Evolutionary conservation across 2,888 invertebrate genomes (phyloP).

Genomic region (Himalopsyche tibetana): DNA sequence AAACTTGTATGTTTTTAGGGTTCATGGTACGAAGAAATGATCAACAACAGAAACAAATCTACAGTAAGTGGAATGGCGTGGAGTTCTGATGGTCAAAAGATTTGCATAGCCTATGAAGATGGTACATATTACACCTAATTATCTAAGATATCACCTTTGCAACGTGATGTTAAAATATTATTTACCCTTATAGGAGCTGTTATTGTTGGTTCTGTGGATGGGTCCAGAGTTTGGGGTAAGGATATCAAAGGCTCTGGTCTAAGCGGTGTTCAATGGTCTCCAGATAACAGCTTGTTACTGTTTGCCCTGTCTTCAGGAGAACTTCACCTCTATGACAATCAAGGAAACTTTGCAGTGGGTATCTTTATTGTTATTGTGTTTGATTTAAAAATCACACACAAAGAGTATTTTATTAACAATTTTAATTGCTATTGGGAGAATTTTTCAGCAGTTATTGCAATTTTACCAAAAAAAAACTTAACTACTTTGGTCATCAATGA

Average conservation of each 20-base stretch:
- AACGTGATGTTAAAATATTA: slow-evolving; percentile 12
- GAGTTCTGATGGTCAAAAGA: slow-evolving; percentile 97
- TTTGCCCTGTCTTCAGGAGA: slow-evolving; percentile 95
- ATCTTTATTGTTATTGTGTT: slow-evolving; percentile 32
- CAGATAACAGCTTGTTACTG: slow-evolving; percentile 91
- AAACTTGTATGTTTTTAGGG: slow-evolving; percentile 77
- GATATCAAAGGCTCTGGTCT: slow-evolving; percentile 92
- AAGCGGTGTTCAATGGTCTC: slow-evolving; percentile 96
- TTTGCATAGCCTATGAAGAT: slow-evolving; percentile 99
- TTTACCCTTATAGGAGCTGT: slow-evolving; percentile 82
- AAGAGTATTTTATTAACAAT: no score
- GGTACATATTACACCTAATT: slow-evolving; percentile 74
- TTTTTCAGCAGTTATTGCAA: not conserved
- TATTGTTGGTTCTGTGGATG: slow-evolving; percentile 97
- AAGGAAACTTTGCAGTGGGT: slow-evolving; percentile 86
- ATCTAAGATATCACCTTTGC: not conserved
- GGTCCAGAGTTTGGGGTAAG: slow-evolving; percentile 98
- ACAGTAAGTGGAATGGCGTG: slow-evolving; percentile 98
- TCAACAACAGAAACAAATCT: slow-evolving; percentile 98
- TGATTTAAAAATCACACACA: no score
- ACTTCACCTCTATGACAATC: slow-evolving; percentile 95
- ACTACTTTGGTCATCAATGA: no score
- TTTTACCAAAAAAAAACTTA: no score
- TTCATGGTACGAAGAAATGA: slow-evolving; percentile 99
- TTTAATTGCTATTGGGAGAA: no score